Evolutionary conservation across 2,888 invertebrate species (phyloP).

Genomic region (Encarsia formosa): DNA sequence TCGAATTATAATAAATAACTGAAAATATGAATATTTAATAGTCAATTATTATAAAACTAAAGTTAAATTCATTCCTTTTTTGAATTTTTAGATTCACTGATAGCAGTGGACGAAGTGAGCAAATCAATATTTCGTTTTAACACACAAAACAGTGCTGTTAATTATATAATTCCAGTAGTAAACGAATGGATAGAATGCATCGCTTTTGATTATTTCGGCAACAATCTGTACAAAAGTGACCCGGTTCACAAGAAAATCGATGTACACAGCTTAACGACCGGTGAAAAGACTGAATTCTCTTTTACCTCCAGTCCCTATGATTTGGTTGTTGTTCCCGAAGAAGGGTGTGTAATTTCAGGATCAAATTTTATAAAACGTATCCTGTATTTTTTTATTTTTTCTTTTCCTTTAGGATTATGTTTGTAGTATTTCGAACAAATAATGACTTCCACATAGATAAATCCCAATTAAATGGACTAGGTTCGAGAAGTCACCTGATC

Average conservation of each 20-base stretch:
- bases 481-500: conserved; percentile 48
- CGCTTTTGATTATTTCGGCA: conserved; percentile 66
- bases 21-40: not conserved
- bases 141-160: conserved; percentile 23
- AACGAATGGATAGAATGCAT: conserved; percentile 57
- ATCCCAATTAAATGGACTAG: conserved; percentile 65
- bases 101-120: conserved; percentile 34
- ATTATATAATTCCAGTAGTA: conserved; percentile 47
- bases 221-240: conserved; percentile 73
- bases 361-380: too few species aligned
- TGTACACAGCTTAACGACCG: conserved; percentile 60
- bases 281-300: conserved; percentile 59
- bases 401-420: conserved; percentile 32
- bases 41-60: too few species aligned
- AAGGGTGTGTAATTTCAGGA: conserved; percentile 54
- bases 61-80: not conserved
- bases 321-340: conserved; percentile 64
- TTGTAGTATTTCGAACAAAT: conserved; percentile 37
- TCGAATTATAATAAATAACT: too few species aligned
- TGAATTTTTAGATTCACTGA: conserved; percentile 30
- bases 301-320: conserved; percentile 63
- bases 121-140: conserved; percentile 35
- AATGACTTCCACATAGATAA: conserved; percentile 60
- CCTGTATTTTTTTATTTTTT: too few species aligned
- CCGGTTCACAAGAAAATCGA: conserved; percentile 62